Base-by-base conservation (phyloP, 2,888 invertebrate genomes). In the Caenorhabditis angaria region DNA sequence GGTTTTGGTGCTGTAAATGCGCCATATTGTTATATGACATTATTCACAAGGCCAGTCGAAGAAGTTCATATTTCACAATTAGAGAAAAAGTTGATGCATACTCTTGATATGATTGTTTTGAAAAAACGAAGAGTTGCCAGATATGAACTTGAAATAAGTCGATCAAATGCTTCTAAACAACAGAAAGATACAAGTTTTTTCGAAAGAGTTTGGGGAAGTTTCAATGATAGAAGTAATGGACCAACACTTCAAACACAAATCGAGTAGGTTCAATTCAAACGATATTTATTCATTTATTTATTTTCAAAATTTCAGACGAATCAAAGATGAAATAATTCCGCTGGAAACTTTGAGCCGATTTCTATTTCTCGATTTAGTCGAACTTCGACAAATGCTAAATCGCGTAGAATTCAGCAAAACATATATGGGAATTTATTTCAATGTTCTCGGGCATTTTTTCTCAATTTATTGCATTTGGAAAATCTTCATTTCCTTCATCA, bases 1-100 rank as follows among this genome's bases (percentile, higher is more conserved):
- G 99, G 99, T 0, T 99, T 99, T 90, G 99, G 99, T 91, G 99
- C 99, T 58, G 99, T 99, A 12, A 99, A 96, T 89, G 99, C 96
- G 88, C 99, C 99, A 0, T 99, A 99, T 88, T 94, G 95, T 1
- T 97, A 95, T 61, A 97, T 99, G 97, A 93, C 94, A 18, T 94
- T 94, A 88, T 99, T 99, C 65, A 77, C 76, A 57, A 68, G 81
- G 61, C 77, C 74, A 41, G 82, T 80, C 8, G 64, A 71, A 61
- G 71, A 71, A 27, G 61, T 67, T 29, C 71, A 71, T 24, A 65
- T 71, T 14, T 61, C 57, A 14, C 71, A 71, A 27, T 41, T 68
- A 20, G 72, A 72, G 48, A 72, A 68, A 22, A 72, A 68, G 29
- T 90, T 99, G 14, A 91, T 94, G 77, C 94, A 97, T 89, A 96